These are phyloP conservation scores for Melanchra persicariae DNA, from an alignment of 2,888 invertebrate species.

Conservation along the genomic window DNA sequence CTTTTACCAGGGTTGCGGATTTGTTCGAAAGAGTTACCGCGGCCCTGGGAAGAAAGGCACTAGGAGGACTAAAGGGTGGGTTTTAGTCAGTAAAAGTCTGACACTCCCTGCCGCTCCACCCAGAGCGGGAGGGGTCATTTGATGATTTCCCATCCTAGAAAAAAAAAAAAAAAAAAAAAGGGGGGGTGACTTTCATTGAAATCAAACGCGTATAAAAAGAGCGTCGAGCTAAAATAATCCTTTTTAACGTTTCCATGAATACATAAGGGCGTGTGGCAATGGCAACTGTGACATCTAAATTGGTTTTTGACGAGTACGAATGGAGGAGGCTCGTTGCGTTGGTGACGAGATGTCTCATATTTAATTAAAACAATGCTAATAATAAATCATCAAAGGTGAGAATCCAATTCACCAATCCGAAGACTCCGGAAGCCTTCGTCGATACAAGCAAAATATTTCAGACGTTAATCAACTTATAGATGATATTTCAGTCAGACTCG, in stretches of 20 bases:
- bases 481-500: constrained; percentile 31
- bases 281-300: constrained; percentile 75
- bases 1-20: no score
- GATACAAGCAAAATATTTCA: constrained; percentile 2
- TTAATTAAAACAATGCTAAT: constrained; percentile 1
- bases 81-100: no score
- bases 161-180: no score
- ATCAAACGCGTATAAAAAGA: constrained; percentile 65
- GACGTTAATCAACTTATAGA: constrained; percentile 40
- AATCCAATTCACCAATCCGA: background rate
- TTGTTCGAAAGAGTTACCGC: no score
- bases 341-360: constrained; percentile 16
- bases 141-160: no score
- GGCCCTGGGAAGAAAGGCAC: no score
- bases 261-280: constrained; percentile 69
- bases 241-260: constrained; percentile 76
- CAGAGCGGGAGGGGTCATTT: no score
- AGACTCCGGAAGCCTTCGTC: background rate
- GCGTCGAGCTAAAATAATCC: constrained; percentile 73
- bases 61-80: no score
- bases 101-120: no score
- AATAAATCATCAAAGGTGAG: background rate
- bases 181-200: constrained; percentile 61
- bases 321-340: constrained; percentile 35
- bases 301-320: constrained; percentile 73